These are phyloP conservation scores for Macrobrachium nipponense DNA, from an alignment of 1,140 invertebrate genomes.

Conservation along the genomic window DNA sequence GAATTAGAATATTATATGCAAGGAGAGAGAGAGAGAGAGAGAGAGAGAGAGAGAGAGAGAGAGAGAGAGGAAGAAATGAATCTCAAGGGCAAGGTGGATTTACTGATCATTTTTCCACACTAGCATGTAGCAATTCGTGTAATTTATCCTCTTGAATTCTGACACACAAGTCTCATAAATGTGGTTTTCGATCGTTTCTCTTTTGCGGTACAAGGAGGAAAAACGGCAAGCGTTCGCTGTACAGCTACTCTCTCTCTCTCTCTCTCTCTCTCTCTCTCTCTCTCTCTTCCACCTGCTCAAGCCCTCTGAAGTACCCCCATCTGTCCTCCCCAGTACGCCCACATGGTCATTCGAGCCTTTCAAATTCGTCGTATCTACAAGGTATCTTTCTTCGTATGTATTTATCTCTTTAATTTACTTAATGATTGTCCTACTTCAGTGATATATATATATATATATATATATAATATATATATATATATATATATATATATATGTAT, in stretches of 20 bases:
- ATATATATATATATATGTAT: conserved; percentile 3
- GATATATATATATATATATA: conserved; percentile 18
- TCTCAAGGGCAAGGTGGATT: neutral
- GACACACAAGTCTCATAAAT: too few relatives aligned
- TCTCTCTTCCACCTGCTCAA: conserved; percentile 19
- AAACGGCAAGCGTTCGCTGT: conserved; percentile 2
- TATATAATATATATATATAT: conserved; percentile 18
- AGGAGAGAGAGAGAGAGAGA: neutral
- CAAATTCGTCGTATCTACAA: neutral
- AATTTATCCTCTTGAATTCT: too few relatives aligned
- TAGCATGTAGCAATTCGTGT: too few relatives aligned
- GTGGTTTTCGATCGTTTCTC: neutral
- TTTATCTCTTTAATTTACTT: neutral
- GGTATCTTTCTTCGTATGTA: neutral
- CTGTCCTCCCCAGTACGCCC: neutral
- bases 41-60: conserved; percentile 18
- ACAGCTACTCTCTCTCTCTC: conserved; percentile 26
- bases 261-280: conserved; percentile 46
- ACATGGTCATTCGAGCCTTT: neutral
- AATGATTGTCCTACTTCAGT: neutral
- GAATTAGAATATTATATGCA: neutral
- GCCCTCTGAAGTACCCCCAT: neutral
- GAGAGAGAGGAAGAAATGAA: neutral
- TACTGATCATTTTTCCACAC: too few relatives aligned
- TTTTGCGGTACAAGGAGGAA: conserved; percentile 1